phyloP scores from a whole-genome alignment of 1,140 invertebrate genomes.

The Caenorhabditis remanei region DNA sequence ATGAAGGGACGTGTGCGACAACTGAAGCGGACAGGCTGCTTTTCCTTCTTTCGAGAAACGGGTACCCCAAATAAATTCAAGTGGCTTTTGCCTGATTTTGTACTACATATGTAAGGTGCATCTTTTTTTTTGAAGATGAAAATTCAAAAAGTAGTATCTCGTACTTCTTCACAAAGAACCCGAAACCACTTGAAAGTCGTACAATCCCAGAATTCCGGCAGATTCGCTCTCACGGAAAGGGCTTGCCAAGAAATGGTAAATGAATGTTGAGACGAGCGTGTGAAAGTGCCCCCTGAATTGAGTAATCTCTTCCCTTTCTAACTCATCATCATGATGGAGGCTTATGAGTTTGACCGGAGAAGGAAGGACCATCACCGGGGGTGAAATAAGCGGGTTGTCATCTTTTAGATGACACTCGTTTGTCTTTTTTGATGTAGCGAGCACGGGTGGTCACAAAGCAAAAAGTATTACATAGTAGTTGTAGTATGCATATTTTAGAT shows the following conservation, averaged over 20 bases:
- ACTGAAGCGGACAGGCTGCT: conserved; percentile 30
- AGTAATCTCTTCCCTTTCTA: conserved; percentile 4
- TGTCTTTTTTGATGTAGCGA: conserved; percentile 35
- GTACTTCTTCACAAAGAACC: neutral
- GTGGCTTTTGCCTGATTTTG: conserved; percentile 29
- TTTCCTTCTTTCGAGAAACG: neutral
- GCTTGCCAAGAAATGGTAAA: conserved; percentile 16
- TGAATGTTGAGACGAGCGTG: conserved; percentile 48
- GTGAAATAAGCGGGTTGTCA: neutral
- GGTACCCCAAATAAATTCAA: conserved; percentile 34
- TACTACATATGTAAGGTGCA: conserved; percentile 12
- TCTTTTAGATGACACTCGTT: conserved; percentile 7
- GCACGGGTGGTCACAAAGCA: neutral
- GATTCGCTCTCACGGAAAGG: conserved; percentile 32
- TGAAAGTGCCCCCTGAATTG: conserved; percentile 39
- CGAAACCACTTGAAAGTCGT: conserved; percentile 42
- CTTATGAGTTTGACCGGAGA: conserved; percentile 7
- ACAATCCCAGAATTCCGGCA: conserved; percentile 23
- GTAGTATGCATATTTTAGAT: conserved; percentile 45
- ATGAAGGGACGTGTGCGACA: conserved; percentile 22
- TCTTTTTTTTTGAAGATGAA: conserved; percentile 26
- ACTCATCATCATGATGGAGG: conserved; percentile 36
- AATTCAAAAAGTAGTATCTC: conserved; percentile 1
- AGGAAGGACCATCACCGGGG: neutral
- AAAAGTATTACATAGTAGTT: conserved; percentile 39